Base-by-base conservation (phyloP, 2,888 invertebrate species). In the Carcina quercana region DNA sequence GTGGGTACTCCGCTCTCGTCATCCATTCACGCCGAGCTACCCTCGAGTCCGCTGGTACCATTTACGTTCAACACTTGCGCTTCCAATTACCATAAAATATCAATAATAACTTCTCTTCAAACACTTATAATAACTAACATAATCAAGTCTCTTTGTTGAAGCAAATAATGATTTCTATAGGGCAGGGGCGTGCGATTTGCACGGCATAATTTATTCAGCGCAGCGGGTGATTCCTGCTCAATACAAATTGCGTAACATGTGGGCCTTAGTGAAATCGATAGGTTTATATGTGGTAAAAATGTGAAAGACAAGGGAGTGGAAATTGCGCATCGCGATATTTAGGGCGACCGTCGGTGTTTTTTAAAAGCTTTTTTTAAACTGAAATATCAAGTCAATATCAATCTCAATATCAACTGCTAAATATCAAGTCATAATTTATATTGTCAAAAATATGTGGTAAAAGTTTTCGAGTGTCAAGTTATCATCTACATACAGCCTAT, bases 171-270 rank as follows among this genome's bases (percentile, higher is more conserved):
- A 70, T 68, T 67, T 60, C 49, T 53, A 59, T 60, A 59, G 53
- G 35, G 49, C 37, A 63, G 70, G 78, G 79, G 80, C 72, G 78
- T 60, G 57, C 47, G 50, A 40, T 53, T 50, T 53, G 57, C 42
- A 51, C 41, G 36, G 36, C 38, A 70, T 78, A 71, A 76, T 78
- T 69, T 68, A 73, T 73, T 59, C 68, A 53, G 47, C 74, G 28
- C 82, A 78, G 80, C 78, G 75, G 82, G 82, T 49, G 73, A 52
- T 66, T 57, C 60, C 62, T 58, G 59, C 57, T 50, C 47, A 41
- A 53, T 62, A 68, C 80, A 78, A 82, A 82, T 80, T 79, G 73
- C 58, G 54, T 63, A 70, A 74, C 79, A 82, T 78, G 78, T 79
- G 79, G 59, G 49, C 44, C 44, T 37, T 38, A 40, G 38, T 51